phyloP scores from a whole-genome alignment of 2,797 vertebrate genomes.

The Manis javanica region DNA sequence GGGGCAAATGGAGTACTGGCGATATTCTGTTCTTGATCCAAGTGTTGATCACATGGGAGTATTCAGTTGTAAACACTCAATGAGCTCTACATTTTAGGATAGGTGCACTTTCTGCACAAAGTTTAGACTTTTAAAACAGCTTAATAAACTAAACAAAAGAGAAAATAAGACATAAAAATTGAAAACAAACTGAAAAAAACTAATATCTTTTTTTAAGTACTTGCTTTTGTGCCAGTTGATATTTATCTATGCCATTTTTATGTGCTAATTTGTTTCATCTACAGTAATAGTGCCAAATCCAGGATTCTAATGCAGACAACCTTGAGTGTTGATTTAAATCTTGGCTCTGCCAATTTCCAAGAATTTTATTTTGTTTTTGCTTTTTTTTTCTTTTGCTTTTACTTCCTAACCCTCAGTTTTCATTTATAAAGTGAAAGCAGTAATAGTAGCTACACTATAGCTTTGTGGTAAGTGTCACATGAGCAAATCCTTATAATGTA shows the following conservation, averaged over 20 bases:
- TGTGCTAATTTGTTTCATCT: background rate
- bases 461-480: background rate
- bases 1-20: background rate
- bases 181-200: background rate
- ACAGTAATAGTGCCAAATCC: background rate
- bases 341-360: background rate
- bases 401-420: background rate
- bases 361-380: background rate
- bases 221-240: background rate
- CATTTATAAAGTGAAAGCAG: slow-evolving; percentile 3
- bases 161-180: background rate
- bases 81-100: background rate
- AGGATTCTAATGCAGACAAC: background rate
- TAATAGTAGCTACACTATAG: background rate
- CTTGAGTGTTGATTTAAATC: background rate
- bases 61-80: background rate
- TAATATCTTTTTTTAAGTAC: background rate
- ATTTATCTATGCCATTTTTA: background rate
- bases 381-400: background rate
- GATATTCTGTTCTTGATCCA: background rate
- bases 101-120: background rate
- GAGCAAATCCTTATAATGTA: background rate
- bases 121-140: background rate
- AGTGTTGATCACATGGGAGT: background rate
- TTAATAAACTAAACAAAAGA: background rate